Evolutionary conservation across 2,113 vertebrate genomes (phyloP).

Genomic region (Neodontobutis hainanensis): DNA sequence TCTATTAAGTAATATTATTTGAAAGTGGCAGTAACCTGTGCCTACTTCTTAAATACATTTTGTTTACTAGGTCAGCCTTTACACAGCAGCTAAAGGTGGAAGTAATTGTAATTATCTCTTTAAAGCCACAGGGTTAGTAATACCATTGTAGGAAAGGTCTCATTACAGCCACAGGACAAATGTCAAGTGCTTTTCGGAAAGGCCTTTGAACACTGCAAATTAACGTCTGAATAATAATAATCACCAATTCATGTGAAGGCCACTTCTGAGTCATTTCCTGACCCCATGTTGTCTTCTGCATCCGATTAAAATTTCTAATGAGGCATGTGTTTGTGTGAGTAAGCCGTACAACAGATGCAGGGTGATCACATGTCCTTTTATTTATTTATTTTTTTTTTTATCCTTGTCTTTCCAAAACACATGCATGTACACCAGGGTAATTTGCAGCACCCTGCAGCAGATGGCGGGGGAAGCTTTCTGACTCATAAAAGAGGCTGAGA

Average conservation of each 20-base stretch:
- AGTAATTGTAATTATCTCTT: too few species aligned
- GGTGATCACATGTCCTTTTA: slow-evolving; percentile 30
- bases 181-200: background rate
- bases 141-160: too few species aligned
- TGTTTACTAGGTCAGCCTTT: too few species aligned
- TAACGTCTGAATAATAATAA: slow-evolving; percentile 13
- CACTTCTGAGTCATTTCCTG: slow-evolving; percentile 23
- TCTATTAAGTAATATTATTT: too few species aligned
- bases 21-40: too few species aligned
- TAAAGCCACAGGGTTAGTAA: too few species aligned
- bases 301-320: slow-evolving; percentile 25
- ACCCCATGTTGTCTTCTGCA: slow-evolving; percentile 9
- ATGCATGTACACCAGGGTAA: slow-evolving; percentile 30
- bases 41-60: too few species aligned
- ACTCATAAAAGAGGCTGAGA: slow-evolving; percentile 38
- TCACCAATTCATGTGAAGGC: background rate
- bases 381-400: background rate
- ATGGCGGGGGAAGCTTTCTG: slow-evolving; percentile 50
- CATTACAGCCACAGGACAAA: background rate
- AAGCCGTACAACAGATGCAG: slow-evolving; percentile 37
- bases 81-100: too few species aligned
- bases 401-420: slow-evolving; percentile 14
- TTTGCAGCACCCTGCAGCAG: slow-evolving; percentile 49
- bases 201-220: background rate
- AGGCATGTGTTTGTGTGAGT: slow-evolving; percentile 22